These are phyloP conservation scores for Myiotriccus ornatus DNA, from an alignment of 2,797 vertebrate species.

Conservation along the genomic window DNA sequence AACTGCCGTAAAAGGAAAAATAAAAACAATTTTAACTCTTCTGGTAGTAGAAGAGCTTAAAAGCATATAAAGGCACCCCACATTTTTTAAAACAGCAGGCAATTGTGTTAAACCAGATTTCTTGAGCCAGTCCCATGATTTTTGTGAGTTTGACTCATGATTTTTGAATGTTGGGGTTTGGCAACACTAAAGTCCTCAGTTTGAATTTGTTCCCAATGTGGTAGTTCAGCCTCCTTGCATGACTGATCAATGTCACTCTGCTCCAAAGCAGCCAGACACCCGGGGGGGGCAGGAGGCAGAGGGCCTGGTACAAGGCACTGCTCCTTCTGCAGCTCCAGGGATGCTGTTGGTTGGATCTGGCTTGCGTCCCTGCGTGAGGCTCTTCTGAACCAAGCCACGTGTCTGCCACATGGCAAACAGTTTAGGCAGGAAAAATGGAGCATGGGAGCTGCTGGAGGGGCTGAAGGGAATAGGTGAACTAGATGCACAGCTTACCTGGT, in stretches of 20 bases:
- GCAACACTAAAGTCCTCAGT: neutral
- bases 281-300: neutral
- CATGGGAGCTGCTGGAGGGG: neutral
- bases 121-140: neutral
- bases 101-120: neutral
- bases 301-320: neutral
- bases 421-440: neutral
- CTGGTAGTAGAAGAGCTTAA: neutral
- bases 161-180: slow-evolving; percentile 50
- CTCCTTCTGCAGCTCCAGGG: rapidly evolving
- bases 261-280: neutral
- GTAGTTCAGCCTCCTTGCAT: neutral
- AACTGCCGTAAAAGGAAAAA: neutral
- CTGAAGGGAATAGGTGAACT: neutral
- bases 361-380: rapidly evolving
- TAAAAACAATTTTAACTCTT: neutral
- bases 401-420: neutral
- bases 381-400: neutral
- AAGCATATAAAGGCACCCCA: neutral
- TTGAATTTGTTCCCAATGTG: slow-evolving; percentile 10
- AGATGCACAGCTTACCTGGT: neutral
- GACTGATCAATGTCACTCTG: neutral
- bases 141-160: slow-evolving; percentile 35
- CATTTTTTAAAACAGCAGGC: neutral
- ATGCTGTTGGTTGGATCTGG: neutral